Base-by-base conservation (phyloP, 2,888 invertebrate genomes). In the Andrena bucephala region DNA sequence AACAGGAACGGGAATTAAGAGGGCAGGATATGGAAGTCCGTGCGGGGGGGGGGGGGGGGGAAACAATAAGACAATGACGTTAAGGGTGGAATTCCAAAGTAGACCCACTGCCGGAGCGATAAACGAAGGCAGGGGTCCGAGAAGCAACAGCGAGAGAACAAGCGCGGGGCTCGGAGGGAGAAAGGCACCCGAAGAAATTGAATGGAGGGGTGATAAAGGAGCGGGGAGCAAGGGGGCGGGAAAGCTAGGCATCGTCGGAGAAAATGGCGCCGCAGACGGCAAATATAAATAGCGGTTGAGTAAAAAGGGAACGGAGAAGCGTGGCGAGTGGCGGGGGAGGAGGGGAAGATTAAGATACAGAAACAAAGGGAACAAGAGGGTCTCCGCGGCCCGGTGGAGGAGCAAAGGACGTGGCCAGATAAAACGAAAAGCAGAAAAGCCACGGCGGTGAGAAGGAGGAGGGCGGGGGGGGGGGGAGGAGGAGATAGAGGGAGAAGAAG, bases 401-500 rank as follows among this genome's bases (percentile, higher is more conserved):
- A 33, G 50, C 7, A 31, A 62, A 59, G 57, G 42, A 42, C 27
- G 27, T 27, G 59, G 24, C 27, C 16, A 42, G 2, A 57, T 27
- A 69, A 57, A 59, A 69, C 42, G 57, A 69, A 69, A 69, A 27
- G 29, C 52, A 31, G 42, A 54, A 16, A 76, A 29, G 8, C n/a
- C 8, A 20, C 8, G 8, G 8, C 3, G 2, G n/a, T 0, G 29
- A 2, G 24, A 6, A 8, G 36, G 8, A 2, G 33, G 8, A 0
- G 27, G 27, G 0, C 0, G 20, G 20, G 31, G 31, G 42, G 16
- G 27, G 27, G 36, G 16, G 50, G 16, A 20, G 52, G 16, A 20
- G 52, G 27, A 20, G 8, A n/a, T 8, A n/a, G 20, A 27, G 24
- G 29, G 13, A 20, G 57, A 62, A 72, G 72, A 62, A 72, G 72